Evolutionary conservation across 1,140 invertebrate genomes (phyloP), one percentile per base, ranked within the genome.

Genomic region (Forficula auricularia): DNA sequence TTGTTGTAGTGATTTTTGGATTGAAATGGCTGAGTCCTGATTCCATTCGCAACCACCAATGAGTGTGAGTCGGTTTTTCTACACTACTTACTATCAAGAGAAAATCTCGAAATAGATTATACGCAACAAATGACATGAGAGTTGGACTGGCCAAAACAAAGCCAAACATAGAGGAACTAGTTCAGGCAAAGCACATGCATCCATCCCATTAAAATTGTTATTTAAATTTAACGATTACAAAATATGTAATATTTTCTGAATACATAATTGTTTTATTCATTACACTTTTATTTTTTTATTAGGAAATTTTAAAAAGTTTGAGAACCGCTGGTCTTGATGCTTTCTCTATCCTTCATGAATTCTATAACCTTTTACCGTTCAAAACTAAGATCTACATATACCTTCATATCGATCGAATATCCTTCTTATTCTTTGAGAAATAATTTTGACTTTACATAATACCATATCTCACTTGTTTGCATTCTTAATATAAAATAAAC

Each of bases 191-290:
- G 16, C 18, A 38, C 2, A 3, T 12, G 34, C n/a, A 36, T 2
- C 34, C 34, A 38, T 18, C 37, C 16, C 37, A 18, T 2, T 38
- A 19, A 38, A 16, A 2, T 1, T 19, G 19, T 19, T 18, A 18
- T 38, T 38, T 15, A 38, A 27, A 27, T 27, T 27, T 27, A 27
- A 27, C 22, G 10, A 27, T 27, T 38, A 2, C 13, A 15, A 16
- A 38, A 38, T 1, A 38, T n/a, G 13, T 38, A 19, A 18, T 13
- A 13, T 35, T 35, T 35, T 35, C 37, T 38, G 37, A 38, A 38
- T 2, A 38, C 15, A 38, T 38, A 38, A 38, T 16, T 38, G 37
- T 38, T 38, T 38, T n/a, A 14, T 16, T 14, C 13, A 13, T 14
- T 7, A 35, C 3, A 16, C 3, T 35, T 7, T 13, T 10, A 16